Conservation (phyloP, 2,113 vertebrate species). For the Lepisosteus osseus region DNA sequence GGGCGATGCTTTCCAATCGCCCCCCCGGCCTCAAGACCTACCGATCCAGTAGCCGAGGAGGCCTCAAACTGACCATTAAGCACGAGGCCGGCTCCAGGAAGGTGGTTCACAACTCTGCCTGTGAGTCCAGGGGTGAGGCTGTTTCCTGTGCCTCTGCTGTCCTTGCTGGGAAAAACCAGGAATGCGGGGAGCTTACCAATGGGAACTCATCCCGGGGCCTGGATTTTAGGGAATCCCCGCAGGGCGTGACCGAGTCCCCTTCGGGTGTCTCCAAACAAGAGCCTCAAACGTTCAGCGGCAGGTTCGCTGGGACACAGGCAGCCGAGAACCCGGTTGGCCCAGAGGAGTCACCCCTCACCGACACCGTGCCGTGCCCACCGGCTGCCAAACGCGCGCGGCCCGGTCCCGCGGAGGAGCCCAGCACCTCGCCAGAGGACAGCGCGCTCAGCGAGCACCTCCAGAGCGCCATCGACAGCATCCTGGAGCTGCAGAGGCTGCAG, state of each 20-base stretch:
- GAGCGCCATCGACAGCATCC: conserved; percentile 76
- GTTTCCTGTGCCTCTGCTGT: neutral
- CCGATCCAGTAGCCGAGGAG: conserved; percentile 66
- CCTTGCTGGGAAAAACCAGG: conserved; percentile 44
- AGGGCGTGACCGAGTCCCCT: conserved; percentile 23
- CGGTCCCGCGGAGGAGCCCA: conserved; percentile 17
- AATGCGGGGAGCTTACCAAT: conserved; percentile 59
- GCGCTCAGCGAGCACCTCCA: conserved; percentile 71
- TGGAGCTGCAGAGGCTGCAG: conserved; percentile 72
- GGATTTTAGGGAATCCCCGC: conserved; percentile 15
- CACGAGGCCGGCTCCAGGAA: conserved; percentile 70
- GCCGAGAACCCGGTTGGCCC: neutral
- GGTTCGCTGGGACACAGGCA: neutral
- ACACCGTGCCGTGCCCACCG: conserved; percentile 17
- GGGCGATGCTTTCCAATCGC: conserved; percentile 59
- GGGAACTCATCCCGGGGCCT: conserved; percentile 32
- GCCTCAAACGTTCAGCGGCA: neutral
- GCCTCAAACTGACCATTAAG: conserved; percentile 72
- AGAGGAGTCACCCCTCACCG: conserved; percentile 12
- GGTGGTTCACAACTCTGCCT: conserved; percentile 66
- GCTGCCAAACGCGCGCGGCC: conserved; percentile 30
- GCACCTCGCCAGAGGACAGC: conserved; percentile 55
- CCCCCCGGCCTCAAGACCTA: conserved; percentile 71
- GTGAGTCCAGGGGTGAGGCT: conserved; percentile 29
- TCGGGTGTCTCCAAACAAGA: conserved; percentile 32